A percentile compares a stretch with the other conserved stretches of the same genome.
phyloP scores from a whole-genome alignment of 2,113 vertebrate genomes.

The Aptenodytes patagonicus region DNA sequence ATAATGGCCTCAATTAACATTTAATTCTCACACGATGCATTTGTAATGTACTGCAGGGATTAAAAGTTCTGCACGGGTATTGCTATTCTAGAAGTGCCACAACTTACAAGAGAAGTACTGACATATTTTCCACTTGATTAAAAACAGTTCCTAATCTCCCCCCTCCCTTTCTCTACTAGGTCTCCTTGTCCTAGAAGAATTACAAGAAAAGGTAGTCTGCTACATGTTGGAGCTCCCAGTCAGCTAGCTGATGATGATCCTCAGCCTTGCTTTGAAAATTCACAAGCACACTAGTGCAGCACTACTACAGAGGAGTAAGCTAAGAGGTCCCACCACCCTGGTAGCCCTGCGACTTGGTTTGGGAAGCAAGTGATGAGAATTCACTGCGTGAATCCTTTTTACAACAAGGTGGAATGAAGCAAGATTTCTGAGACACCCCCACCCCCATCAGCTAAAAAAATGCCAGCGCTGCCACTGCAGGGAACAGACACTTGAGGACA shows the following conservation, averaged over 20 bases:
- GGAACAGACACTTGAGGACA: neutral
- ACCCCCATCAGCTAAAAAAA: neutral
- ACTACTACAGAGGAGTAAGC: neutral
- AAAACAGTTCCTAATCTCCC: neutral
- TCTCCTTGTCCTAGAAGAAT: neutral
- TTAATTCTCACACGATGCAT: conserved; percentile 42
- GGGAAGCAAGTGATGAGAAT: neutral
- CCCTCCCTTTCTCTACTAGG: neutral
- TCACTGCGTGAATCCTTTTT: neutral
- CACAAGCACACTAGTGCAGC: neutral
- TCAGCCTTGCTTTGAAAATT: neutral
- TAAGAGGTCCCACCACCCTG: neutral
- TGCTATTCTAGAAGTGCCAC: neutral
- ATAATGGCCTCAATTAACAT: conserved; percentile 57
- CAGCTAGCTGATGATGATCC: neutral
- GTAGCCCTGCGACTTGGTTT: neutral
- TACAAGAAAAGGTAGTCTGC: neutral
- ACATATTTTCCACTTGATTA: conserved; percentile 17
- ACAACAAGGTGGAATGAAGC: neutral
- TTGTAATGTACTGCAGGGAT: conserved; percentile 18
- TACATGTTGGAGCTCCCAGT: rapidly evolving
- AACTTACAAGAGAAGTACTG: neutral
- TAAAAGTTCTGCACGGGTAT: conserved; percentile 30
- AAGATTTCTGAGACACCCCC: neutral
- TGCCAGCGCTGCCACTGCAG: neutral